Base-by-base conservation (phyloP, 2,113 vertebrate genomes). In the Murina feae region DNA sequence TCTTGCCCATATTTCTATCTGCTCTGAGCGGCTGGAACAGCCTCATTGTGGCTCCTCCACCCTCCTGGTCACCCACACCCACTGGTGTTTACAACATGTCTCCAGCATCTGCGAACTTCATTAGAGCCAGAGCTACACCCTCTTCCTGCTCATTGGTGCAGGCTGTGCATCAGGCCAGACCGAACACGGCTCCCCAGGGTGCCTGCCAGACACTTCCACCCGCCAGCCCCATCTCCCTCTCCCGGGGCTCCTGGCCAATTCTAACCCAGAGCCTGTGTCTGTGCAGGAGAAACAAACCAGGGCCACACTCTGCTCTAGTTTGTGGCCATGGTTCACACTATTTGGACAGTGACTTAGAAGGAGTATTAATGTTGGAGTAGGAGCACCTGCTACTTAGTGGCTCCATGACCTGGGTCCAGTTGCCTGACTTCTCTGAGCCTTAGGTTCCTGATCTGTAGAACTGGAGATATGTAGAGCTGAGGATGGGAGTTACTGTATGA, bases 61-160 rank as follows among this genome's bases (percentile, higher is more conserved):
- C 79, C 65, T 89, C 32, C 90, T 32, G 53, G 58, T 92, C 96
- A 95, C 93, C 89, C 96, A 94, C 90, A 90, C 95, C 96, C 93
- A 88, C 71, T 89, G 90, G 93, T 97, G 95, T 97, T 97, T 97
- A 97, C 92, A 86, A 9, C 89, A 65, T 42, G 74, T 94, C 88
- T 86, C 81, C 49, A 95, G 84, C 96, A 96, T 96, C 97, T 97
- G 95, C 4, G 12, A 89, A 95, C 90, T 96, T 90, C 92, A 92
- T 97, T 68, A 96, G 10, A 60, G 25, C 51, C 63, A 4, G 47
- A 58, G 90, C 81, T 82, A 66, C 93, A 82, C 84, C 95, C 95
- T 96, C 89, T 92, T 96, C 88, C 92, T 93, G 93, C 63, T 86
- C 92, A 63, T 89, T 32, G 65, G 79, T 75, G 80, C 84, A 66